Evolutionary conservation across 2,113 vertebrate genomes (phyloP), one percentile per base, ranked within the genome.

Genomic region (Piaya cayana): DNA sequence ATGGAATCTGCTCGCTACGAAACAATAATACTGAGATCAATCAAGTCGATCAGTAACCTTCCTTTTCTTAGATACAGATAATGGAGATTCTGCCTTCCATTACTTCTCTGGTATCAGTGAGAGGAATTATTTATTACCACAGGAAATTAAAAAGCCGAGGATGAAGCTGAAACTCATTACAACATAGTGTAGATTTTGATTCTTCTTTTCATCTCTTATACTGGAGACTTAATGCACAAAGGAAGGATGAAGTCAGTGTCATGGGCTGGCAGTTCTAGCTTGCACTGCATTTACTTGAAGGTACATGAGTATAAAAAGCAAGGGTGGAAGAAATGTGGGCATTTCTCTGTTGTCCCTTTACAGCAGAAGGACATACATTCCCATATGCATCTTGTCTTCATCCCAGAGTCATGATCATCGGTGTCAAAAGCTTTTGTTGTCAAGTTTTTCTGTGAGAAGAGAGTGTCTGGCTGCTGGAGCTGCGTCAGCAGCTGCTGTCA

Each of bases 401-500:
- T 45, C 64, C 50, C n/a, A 45, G 25, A 22, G 8, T 13, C 3
- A 3, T 2, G 11, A 3, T 47, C 56, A 12, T 3, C 23, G 22
- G 27, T 53, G 30, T 39, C 27, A 58, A 49, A 82, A 75, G 34
- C 25, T 71, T 53, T 36, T 49, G 13, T n/a, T 78, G 36, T 34
- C 22, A 18, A 16, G 30, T 29, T 52, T 70, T 71, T 23, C 9
- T 30, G 63, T 15, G 58, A 27, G 29, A 55, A 25, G 11, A 55
- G 37, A 30, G 14, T 5, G n/a, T 8, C 30, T 55, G 65, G 56
- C 59, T 62, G 60, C 64, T 37, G 55, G 25, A 60, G n/a, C 42
- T n/a, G 72, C 53, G 4, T 4, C 2, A 0, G 22, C 37, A 30
- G 67, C 56, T 1, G 2, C 65, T 0, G 6, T 15, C 2, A 1